These are phyloP conservation scores for Anoura caudifer DNA, from an alignment of 2,113 vertebrate genomes.

Conservation along the genomic window DNA sequence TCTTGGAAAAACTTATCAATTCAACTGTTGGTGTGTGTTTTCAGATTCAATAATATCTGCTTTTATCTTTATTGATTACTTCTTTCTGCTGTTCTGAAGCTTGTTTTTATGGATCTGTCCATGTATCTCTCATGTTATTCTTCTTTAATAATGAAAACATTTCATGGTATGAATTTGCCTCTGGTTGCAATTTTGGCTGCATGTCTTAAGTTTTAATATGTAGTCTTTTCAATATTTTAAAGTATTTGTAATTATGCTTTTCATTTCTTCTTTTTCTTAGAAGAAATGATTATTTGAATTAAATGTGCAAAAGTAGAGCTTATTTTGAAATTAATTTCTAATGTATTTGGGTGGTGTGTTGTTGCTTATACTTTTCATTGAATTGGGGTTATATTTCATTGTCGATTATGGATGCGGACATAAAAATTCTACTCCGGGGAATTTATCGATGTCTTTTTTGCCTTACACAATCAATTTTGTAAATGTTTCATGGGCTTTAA, in stretches of 20 bases:
- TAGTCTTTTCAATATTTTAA: not conserved
- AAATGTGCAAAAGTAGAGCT: constrained; percentile 34
- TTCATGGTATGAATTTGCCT: constrained; percentile 52
- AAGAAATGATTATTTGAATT: constrained; percentile 21
- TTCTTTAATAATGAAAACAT: constrained; percentile 38
- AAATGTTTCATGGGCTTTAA: not conserved
- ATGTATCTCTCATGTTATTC: not conserved
- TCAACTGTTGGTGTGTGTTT: not conserved
- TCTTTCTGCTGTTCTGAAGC: not conserved
- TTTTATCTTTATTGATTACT: not conserved
- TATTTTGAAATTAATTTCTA: not conserved
- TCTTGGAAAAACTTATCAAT: constrained; percentile 30
- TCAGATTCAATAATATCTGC: not conserved
- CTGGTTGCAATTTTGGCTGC: constrained; percentile 47
- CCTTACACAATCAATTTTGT: constrained; percentile 2
- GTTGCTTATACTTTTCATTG: not conserved
- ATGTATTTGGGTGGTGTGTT: not conserved
- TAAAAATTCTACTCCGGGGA: not conserved
- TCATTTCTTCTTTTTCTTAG: constrained; percentile 16
- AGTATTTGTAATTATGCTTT: constrained; percentile 27
- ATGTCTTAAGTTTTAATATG: not conserved
- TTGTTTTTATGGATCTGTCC: not conserved
- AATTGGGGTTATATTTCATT: not conserved
- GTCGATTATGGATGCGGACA: not conserved
- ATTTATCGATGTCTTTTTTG: not conserved